phyloP scores from a whole-genome alignment of 2,113 vertebrate species.

The Corythaixoides concolor region DNA sequence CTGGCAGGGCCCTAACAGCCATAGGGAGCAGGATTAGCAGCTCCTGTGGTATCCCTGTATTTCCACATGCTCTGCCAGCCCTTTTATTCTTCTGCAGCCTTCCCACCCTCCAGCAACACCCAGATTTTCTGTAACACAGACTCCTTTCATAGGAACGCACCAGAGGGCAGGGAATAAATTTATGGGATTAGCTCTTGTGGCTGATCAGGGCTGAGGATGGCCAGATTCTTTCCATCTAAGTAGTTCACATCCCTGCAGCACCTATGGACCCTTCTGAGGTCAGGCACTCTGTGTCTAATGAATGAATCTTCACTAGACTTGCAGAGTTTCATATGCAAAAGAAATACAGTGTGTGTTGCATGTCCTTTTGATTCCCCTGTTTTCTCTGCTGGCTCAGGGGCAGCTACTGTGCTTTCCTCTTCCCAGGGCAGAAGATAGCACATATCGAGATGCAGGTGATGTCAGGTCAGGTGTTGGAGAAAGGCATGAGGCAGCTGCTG shows the following conservation, averaged over 20 bases:
- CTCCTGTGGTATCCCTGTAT: background rate
- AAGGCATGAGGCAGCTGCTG: background rate
- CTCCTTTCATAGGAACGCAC: constrained; percentile 33
- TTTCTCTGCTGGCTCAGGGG: background rate
- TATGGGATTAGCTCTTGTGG: background rate
- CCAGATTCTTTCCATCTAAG: background rate
- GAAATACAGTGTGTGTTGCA: background rate
- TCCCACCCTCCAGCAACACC: background rate
- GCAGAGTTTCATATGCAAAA: background rate
- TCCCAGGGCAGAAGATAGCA: background rate
- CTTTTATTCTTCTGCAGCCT: background rate
- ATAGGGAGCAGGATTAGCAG: background rate
- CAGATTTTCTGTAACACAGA: background rate
- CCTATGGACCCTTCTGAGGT: background rate
- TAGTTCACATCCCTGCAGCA: background rate
- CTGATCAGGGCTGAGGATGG: background rate
- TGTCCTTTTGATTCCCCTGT: background rate
- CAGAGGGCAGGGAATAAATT: constrained; percentile 29
- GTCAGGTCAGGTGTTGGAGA: background rate
- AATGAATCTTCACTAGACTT: background rate
- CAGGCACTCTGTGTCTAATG: background rate
- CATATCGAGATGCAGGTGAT: background rate
- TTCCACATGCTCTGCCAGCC: background rate
- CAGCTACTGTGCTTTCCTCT: background rate
- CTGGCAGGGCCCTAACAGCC: background rate